Conservation (phyloP, 2,888 invertebrate species). For the Anagyrus pseudococci region DNA sequence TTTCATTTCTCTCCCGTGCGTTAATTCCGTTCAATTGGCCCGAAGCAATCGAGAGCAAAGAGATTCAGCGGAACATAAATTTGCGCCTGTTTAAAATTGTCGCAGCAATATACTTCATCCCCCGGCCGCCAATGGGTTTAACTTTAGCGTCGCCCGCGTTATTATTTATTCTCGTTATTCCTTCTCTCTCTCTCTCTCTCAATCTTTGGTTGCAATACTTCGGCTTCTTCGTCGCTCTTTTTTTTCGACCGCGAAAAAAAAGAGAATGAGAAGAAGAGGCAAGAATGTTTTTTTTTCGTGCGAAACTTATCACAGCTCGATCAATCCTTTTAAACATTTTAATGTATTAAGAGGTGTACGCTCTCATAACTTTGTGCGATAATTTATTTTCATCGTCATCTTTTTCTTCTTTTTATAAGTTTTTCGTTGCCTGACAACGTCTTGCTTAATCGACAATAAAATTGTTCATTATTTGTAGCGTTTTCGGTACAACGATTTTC, state of each 20-base stretch:
- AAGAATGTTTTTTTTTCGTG: slow-evolving; percentile 31
- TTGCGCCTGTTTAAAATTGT: no score
- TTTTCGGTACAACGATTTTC: no score
- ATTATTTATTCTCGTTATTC: no score
- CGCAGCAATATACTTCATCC: no score
- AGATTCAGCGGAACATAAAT: no score
- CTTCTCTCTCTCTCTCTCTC: no score
- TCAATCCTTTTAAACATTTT: slow-evolving; percentile 16
- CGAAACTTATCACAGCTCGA: slow-evolving; percentile 38
- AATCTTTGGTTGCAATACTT: slow-evolving; percentile 38
- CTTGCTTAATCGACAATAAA: slow-evolving; percentile 9
- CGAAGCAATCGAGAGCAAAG: no score
- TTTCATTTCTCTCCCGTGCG: no score
- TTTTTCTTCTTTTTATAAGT: neutral
- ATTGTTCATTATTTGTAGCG: no score
- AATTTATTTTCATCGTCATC: slow-evolving; percentile 4
- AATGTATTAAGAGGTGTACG: slow-evolving; percentile 8
- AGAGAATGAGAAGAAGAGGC: slow-evolving; percentile 27
- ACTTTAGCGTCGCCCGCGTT: no score
- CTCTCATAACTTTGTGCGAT: slow-evolving; percentile 27
- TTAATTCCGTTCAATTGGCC: no score
- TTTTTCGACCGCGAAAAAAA: slow-evolving; percentile 13
- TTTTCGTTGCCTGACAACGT: slow-evolving; percentile 16
- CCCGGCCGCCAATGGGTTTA: no score
- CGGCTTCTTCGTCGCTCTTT: slow-evolving; percentile 30